These are phyloP conservation scores for Napeogenes sylphis DNA, from an alignment of 2,888 invertebrate species.

Conservation along the genomic window DNA sequence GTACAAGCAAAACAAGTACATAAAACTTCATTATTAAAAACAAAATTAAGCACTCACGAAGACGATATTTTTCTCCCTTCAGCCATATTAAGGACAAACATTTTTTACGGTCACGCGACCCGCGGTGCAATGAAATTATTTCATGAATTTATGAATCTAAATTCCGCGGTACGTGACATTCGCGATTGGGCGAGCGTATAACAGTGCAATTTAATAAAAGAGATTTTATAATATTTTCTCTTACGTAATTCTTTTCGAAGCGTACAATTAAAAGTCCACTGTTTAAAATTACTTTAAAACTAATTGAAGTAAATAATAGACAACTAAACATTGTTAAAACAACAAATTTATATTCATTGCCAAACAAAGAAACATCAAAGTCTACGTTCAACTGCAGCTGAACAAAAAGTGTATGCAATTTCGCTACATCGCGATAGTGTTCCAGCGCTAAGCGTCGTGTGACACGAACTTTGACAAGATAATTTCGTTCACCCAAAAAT, in stretches of 20 bases:
- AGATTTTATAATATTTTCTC: neutral
- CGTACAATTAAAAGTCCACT: neutral
- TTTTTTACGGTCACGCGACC: conserved; percentile 33
- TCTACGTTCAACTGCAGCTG: neutral
- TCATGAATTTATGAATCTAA: conserved; percentile 32
- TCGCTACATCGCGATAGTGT: conserved; percentile 17
- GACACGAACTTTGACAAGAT: conserved; percentile 16
- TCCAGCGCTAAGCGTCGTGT: conserved; percentile 15
- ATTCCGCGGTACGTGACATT: conserved; percentile 16
- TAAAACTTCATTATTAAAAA: conserved; percentile 7
- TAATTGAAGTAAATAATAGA: neutral
- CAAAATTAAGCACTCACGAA: conserved; percentile 2
- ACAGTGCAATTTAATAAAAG: conserved; percentile 20
- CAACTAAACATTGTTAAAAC: neutral
- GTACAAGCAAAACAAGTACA: neutral
- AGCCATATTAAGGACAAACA: conserved; percentile 12
- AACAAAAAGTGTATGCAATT: conserved; percentile 10
- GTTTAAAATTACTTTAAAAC: neutral
- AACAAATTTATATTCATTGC: conserved; percentile 3
- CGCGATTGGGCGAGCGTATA: conserved; percentile 5
- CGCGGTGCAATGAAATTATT: conserved; percentile 32
- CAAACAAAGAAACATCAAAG: conserved; percentile 1
- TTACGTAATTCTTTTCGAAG: neutral
- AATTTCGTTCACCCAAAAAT: conserved; percentile 4
- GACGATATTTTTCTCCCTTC: conserved; percentile 8